phyloP scores from a whole-genome alignment of 2,797 vertebrate genomes.

The Malacoctenus gilli region DNA sequence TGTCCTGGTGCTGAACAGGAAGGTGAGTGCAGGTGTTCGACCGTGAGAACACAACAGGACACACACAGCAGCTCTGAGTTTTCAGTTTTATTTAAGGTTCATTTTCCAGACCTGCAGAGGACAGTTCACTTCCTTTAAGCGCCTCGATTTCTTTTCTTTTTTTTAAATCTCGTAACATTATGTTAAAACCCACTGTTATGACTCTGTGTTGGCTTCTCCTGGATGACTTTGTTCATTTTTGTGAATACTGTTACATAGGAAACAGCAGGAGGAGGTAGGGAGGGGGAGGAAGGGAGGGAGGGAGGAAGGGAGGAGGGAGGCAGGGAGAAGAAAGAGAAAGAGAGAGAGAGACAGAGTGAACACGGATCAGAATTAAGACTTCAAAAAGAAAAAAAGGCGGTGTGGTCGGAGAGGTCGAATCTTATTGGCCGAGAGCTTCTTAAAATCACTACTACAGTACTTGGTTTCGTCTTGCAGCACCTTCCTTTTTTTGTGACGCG shows the following conservation, averaged over 20 bases:
- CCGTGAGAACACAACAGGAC: slow-evolving; percentile 54
- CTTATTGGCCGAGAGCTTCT: slow-evolving; percentile 61
- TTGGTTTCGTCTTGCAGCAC: slow-evolving; percentile 66
- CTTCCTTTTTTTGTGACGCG: slow-evolving; percentile 55
- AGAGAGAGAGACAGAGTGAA: slow-evolving; percentile 61
- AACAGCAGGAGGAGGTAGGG: slow-evolving; percentile 59
- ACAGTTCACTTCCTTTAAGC: slow-evolving; percentile 96
- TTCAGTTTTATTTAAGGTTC: slow-evolving; percentile 99
- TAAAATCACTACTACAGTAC: slow-evolving; percentile 66
- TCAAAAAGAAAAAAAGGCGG: slow-evolving; percentile 63
- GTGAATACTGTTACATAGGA: slow-evolving; percentile 85
- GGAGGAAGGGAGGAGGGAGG: slow-evolving; percentile 2
- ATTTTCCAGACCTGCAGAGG: slow-evolving; percentile 98
- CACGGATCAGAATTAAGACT: slow-evolving; percentile 77
- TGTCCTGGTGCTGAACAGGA: background rate
- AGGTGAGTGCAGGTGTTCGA: slow-evolving; percentile 3
- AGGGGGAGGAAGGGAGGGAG: background rate
- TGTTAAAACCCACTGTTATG: slow-evolving; percentile 82
- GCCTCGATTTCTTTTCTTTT: slow-evolving; percentile 82
- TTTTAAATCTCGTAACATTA: slow-evolving; percentile 87
- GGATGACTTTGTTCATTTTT: slow-evolving; percentile 80
- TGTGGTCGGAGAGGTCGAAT: slow-evolving; percentile 58
- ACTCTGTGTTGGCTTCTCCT: slow-evolving; percentile 77
- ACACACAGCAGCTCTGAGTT: slow-evolving; percentile 84
- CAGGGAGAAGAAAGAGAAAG: slow-evolving; percentile 51